Evolutionary conservation across 2,888 invertebrate genomes (phyloP).

Genomic region (Drosophila siamana): DNA sequence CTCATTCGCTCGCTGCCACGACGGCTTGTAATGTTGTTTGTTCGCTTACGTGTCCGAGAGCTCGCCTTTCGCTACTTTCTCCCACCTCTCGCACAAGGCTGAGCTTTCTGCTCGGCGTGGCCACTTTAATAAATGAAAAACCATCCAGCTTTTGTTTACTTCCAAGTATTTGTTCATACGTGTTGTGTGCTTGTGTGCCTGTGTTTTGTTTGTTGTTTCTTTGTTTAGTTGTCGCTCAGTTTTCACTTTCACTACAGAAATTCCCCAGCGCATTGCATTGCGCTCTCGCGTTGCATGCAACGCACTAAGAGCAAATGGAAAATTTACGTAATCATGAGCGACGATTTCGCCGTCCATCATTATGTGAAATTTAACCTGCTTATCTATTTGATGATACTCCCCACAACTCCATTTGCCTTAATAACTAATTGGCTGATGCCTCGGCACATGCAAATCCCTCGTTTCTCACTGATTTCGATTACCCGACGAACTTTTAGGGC

Average conservation of each 20-base stretch:
- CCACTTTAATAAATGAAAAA: constrained; percentile 81
- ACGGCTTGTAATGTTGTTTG: constrained; percentile 42
- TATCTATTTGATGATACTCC: constrained; percentile 11
- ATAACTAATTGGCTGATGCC: constrained; percentile 59
- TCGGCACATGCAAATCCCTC: constrained; percentile 66
- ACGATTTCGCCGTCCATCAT: constrained; percentile 17
- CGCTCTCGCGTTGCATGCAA: constrained; percentile 8
- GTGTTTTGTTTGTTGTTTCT: constrained; percentile 14
- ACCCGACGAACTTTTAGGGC: constrained; percentile 48
- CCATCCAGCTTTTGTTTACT: constrained; percentile 65
- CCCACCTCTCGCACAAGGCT: not conserved
- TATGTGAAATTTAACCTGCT: constrained; percentile 32
- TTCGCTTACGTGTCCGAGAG: constrained; percentile 49
- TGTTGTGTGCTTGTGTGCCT: constrained; percentile 23
- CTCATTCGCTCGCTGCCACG: not conserved
- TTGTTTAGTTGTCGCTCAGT: constrained; percentile 45
- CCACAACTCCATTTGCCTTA: not conserved
- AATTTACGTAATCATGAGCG: constrained; percentile 45
- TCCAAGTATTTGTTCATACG: constrained; percentile 45
- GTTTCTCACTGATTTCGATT: constrained; percentile 66
- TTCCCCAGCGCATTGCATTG: constrained; percentile 7
- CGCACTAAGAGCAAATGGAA: constrained; percentile 31
- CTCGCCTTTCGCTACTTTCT: constrained; percentile 8
- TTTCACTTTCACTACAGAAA: constrained; percentile 53
- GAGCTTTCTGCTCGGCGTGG: constrained; percentile 47